phyloP scores from a whole-genome alignment of 1,140 invertebrate genomes.

The Ptiloglossa arizonensis region DNA sequence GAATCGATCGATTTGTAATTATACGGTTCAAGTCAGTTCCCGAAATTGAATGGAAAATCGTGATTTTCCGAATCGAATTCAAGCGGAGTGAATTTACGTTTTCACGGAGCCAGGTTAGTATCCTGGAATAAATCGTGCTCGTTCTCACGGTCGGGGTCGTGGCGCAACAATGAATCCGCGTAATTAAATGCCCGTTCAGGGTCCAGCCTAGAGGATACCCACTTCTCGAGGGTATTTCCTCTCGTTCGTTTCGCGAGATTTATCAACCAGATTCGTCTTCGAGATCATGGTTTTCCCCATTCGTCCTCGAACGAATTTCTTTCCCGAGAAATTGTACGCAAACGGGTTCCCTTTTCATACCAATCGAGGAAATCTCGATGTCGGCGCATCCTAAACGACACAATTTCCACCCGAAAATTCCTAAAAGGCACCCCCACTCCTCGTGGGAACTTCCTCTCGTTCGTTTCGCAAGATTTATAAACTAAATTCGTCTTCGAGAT shows the following conservation, averaged over 20 bases:
- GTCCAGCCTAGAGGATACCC: slow-evolving; percentile 40
- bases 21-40: background rate
- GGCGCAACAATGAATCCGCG: slow-evolving; percentile 54
- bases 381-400: too few relatives aligned
- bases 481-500: slow-evolving; percentile 33
- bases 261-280: slow-evolving; percentile 45
- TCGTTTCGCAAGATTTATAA: slow-evolving; percentile 44
- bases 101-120: background rate
- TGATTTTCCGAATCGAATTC: background rate
- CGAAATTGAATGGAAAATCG: background rate
- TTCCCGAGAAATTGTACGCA: too few relatives aligned
- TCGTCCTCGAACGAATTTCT: too few relatives aligned
- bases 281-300: background rate
- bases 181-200: slow-evolving; percentile 59
- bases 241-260: slow-evolving; percentile 37
- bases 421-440: too few relatives aligned
- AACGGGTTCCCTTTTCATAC: too few relatives aligned
- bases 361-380: too few relatives aligned
- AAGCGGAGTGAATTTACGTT: background rate
- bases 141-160: background rate
- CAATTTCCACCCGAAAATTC: too few relatives aligned
- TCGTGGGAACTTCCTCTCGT: slow-evolving; percentile 10
- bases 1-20: background rate
- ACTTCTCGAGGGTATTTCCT: slow-evolving; percentile 2
- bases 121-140: background rate